These are phyloP conservation scores for Leptinotarsa peninsularis DNA, from an alignment of 2,888 invertebrate genomes.

Conservation along the genomic window DNA sequence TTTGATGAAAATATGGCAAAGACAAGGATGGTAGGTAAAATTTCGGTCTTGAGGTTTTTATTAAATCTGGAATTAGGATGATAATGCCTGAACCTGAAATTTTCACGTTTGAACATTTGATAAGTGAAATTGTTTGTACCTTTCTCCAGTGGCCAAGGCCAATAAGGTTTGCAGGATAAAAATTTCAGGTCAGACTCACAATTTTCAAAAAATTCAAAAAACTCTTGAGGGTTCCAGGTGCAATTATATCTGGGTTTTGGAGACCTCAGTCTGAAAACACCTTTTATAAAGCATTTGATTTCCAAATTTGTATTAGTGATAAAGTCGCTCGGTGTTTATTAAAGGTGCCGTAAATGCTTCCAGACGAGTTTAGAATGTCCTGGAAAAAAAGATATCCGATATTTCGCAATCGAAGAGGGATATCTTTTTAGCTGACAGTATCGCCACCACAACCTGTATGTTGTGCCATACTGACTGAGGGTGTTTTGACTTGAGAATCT, in stretches of 20 bases:
- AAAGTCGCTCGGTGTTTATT: too few relatives aligned
- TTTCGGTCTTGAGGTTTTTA: slow-evolving; percentile 34
- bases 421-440: too few relatives aligned
- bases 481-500: too few relatives aligned
- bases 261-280: slow-evolving; percentile 23
- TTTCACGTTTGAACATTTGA: slow-evolving; percentile 25
- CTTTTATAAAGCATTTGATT: slow-evolving; percentile 38
- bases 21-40: slow-evolving; percentile 24
- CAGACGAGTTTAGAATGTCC: too few relatives aligned
- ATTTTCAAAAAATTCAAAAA: slow-evolving; percentile 20
- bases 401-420: neutral
- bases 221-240: slow-evolving; percentile 32
- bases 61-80: slow-evolving; percentile 29
- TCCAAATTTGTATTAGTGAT: neutral
- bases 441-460: too few relatives aligned
- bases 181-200: slow-evolving; percentile 13
- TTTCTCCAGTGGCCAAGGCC: slow-evolving; percentile 26
- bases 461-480: too few relatives aligned
- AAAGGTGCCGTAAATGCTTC: too few relatives aligned
- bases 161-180: slow-evolving; percentile 30
- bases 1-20: slow-evolving; percentile 29
- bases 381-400: too few relatives aligned
- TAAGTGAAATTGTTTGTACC: slow-evolving; percentile 33
- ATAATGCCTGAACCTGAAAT: slow-evolving; percentile 10
- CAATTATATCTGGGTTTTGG: slow-evolving; percentile 27